Evolutionary conservation across 2,797 vertebrate species (phyloP).

Genomic region (Gorsachius magnificus): DNA sequence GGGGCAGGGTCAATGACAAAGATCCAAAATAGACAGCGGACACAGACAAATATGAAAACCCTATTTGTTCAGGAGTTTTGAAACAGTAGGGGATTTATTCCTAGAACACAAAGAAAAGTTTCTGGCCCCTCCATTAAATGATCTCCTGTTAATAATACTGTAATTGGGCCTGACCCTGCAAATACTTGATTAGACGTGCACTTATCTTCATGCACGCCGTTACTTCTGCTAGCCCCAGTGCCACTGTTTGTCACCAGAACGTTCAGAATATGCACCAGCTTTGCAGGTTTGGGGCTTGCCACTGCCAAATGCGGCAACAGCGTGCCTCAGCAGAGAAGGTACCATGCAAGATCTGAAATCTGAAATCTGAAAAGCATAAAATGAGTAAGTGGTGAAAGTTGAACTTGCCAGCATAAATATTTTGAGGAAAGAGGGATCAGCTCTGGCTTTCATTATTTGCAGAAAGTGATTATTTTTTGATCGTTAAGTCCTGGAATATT

Average conservation of each 20-base stretch:
- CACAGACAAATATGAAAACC: not conserved
- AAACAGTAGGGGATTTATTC: not conserved
- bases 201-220: not conserved
- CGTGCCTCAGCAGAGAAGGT: not conserved
- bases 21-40: not conserved
- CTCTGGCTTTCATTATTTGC: not conserved
- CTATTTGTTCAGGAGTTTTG: constrained; percentile 13
- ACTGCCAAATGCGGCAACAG: not conserved
- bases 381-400: not conserved
- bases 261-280: not conserved
- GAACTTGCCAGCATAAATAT: not conserved
- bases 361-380: not conserved
- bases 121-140: not conserved
- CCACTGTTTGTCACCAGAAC: not conserved
- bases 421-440: not conserved
- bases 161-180: not conserved
- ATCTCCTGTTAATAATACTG: not conserved
- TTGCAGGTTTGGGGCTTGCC: not conserved
- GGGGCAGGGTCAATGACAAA: not conserved
- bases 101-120: not conserved
- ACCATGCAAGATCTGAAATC: not conserved
- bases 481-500: not conserved
- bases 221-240: not conserved
- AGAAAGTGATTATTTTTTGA: not conserved
- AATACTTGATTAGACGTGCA: not conserved